Percentiles rank a stretch among this genome's conserved stretches.
Evolutionary conservation across 2,888 invertebrate species (phyloP).

Genomic region (Bombyx huttoni): DNA sequence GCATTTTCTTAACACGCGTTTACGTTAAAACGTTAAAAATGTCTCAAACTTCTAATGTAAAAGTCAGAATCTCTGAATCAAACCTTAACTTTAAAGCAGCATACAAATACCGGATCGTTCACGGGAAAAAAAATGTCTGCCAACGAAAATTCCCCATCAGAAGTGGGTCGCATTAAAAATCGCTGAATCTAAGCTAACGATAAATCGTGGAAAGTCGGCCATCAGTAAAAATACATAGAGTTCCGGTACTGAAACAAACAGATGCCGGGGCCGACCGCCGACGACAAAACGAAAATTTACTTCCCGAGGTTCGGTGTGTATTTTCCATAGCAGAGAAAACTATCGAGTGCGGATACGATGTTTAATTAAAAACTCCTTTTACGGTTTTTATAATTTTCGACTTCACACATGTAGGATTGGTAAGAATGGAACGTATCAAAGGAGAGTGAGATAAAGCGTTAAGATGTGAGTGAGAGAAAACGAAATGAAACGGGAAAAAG

Average conservation of each 20-base stretch:
- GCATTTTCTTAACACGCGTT: too few species aligned
- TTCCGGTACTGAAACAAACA: slow-evolving; percentile 25
- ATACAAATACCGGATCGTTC: background rate
- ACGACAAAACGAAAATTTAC: slow-evolving; percentile 39
- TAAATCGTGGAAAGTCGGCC: slow-evolving; percentile 23
- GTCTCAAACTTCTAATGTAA: too few species aligned
- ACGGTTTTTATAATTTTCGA: too few species aligned
- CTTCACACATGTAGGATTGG: too few species aligned
- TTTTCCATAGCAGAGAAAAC: background rate
- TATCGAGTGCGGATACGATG: background rate
- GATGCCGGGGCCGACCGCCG: slow-evolving; percentile 20
- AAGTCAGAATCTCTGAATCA: too few species aligned
- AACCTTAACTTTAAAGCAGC: background rate
- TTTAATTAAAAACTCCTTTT: background rate
- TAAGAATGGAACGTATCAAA: too few species aligned
- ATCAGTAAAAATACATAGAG: slow-evolving; percentile 30
- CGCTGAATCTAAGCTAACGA: slow-evolving; percentile 9
- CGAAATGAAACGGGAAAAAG: too few species aligned
- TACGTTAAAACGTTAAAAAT: too few species aligned
- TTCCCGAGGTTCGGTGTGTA: slow-evolving; percentile 2
- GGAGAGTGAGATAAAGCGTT: too few species aligned
- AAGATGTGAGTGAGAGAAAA: too few species aligned
- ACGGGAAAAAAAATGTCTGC: background rate
- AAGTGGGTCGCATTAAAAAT: slow-evolving; percentile 3
- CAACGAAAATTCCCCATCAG: background rate